Evolutionary conservation across 2,888 invertebrate species (phyloP).

Genomic region (Ormia ochracea): DNA sequence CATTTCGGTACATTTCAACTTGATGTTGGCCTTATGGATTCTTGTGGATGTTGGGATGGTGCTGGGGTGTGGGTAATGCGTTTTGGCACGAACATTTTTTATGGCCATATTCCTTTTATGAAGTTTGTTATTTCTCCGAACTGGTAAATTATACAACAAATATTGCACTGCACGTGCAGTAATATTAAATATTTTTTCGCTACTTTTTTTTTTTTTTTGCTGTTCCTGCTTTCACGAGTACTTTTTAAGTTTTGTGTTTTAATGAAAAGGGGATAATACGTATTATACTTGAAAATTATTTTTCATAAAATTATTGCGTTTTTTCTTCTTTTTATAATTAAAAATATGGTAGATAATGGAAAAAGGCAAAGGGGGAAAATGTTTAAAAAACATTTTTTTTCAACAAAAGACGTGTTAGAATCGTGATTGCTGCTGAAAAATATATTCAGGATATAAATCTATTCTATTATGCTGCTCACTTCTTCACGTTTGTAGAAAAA

Average conservation of each 20-base stretch:
- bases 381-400: background rate
- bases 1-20: conserved; percentile 7
- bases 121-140: background rate
- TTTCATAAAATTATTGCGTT: conserved; percentile 25
- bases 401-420: background rate
- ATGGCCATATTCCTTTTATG: background rate
- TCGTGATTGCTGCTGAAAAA: background rate
- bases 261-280: conserved; percentile 50
- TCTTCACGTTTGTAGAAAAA: background rate
- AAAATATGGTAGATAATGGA: background rate
- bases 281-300: conserved; percentile 36
- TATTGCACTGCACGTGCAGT: conserved; percentile 50
- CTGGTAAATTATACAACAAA: conserved; percentile 2
- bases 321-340: conserved; percentile 8
- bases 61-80: conserved; percentile 46
- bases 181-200: conserved; percentile 44
- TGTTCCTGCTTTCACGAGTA: background rate
- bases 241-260: conserved; percentile 19
- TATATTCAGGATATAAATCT: background rate
- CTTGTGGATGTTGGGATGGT: background rate
- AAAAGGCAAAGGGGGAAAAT: background rate
- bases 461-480: background rate
- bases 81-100: conserved; percentile 15
- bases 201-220: background rate
- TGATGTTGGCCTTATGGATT: conserved; percentile 18